Conservation (phyloP, 2,113 vertebrate genomes). For the Neotoma lepida region DNA sequence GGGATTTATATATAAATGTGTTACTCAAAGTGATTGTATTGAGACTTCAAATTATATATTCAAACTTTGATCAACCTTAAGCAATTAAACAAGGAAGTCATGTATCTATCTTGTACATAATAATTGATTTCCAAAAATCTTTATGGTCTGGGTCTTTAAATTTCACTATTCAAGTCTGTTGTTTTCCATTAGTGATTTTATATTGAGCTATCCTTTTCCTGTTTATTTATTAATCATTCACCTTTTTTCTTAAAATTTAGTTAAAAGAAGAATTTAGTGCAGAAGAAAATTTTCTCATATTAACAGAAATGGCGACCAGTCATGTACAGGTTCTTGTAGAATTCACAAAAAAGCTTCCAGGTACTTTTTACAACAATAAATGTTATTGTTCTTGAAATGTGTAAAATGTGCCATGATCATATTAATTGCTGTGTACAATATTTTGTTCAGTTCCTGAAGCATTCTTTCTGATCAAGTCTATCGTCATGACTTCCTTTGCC, state of each 20-base stretch:
- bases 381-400: constrained; percentile 10
- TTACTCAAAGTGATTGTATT: constrained; percentile 45
- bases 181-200: constrained; percentile 51
- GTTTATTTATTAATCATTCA: constrained; percentile 66
- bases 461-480: neutral
- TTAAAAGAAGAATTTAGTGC: constrained; percentile 94
- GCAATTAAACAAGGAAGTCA: constrained; percentile 2
- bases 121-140: constrained; percentile 45
- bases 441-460: constrained; percentile 45
- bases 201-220: constrained; percentile 31
- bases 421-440: neutral
- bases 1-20: constrained; percentile 4
- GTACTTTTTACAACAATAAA: constrained; percentile 42
- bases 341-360: constrained; percentile 99
- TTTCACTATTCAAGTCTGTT: constrained; percentile 1
- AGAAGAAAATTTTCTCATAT: constrained; percentile 96
- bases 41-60: constrained; percentile 53
- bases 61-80: constrained; percentile 21
- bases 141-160: neutral
- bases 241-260: constrained; percentile 83
- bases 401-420: neutral
- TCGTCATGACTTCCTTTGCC: neutral
- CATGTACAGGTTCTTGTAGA: constrained; percentile 98
- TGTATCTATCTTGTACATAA: neutral
- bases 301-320: constrained; percentile 98